Evolutionary conservation across 2,888 invertebrate genomes (phyloP), one percentile per base, ranked within the genome.

Genomic region (Bellardia pandia): DNA sequence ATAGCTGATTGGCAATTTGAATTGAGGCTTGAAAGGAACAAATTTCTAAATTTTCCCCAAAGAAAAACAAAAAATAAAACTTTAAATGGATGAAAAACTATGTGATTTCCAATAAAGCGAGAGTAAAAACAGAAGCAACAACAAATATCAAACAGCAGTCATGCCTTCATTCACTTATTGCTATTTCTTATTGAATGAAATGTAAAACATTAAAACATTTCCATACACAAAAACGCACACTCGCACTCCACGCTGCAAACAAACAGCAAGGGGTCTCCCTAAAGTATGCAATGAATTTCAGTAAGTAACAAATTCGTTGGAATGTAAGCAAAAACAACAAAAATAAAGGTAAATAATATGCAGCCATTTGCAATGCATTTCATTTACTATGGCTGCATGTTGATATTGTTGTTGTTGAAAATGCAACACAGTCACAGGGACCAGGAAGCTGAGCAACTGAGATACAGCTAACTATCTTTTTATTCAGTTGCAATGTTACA

Each of bases 341-440:
- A 60, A n/a, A 60, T 40, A 68, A 42, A 77, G 23, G 23, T 23
- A 23, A 23, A 40, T 5, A 13, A 77, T 42, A 33, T 45, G n/a
- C 30, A n/a, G 69, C 48, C 60, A 69, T 66, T 66, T 80, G 42
- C 72, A 72, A 74, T 74, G 64, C 80, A 74, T 81, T 81, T 72
- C 56, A 81, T 66, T 72, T 66, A n/a, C 45, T 45, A 9, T 14
- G n/a, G 7, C 23, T 60, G 48, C 37, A 40, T 53, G 51, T 13
- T 45, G 45, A 4, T 13, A n/a, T 53, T n/a, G 37, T 37, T 33
- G 23, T 37, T 68, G 66, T 68, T 69, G 42, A 74, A 82, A 68
- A 75, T 75, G 82, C 82, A 68, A 60, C 40, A 75, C 33, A 64
- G 56, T 45, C 13, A 58, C n/a, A 45, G 11, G 8, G n/a, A 13